These are phyloP conservation scores for Elaeidobius kamerunicus DNA, from an alignment of 2,888 invertebrate genomes.

Conservation along the genomic window DNA sequence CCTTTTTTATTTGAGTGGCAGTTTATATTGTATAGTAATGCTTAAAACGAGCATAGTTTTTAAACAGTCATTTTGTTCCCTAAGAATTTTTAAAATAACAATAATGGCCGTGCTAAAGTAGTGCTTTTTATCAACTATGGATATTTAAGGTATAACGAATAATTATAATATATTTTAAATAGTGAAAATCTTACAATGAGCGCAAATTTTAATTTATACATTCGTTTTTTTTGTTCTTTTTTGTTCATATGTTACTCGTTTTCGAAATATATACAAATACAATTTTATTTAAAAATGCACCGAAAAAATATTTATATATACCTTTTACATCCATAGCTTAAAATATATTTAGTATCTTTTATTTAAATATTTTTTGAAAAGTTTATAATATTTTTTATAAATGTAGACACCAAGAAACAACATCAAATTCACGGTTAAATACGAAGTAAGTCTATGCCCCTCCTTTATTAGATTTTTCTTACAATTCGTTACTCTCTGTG, in stretches of 20 bases:
- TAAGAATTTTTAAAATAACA: no score
- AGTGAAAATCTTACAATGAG: background rate
- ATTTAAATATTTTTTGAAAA: slow-evolving; percentile 14
- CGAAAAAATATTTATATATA: background rate
- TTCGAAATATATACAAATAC: background rate
- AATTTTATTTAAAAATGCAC: background rate
- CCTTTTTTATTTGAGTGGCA: no score
- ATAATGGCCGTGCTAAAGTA: no score
- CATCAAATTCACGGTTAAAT: slow-evolving; percentile 40
- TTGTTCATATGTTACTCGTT: no score
- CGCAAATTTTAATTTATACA: no score
- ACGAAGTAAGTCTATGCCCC: slow-evolving; percentile 49
- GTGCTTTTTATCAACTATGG: no score
- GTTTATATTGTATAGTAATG: no score
- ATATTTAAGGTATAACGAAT: no score
- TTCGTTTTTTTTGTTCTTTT: no score
- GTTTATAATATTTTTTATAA: slow-evolving; percentile 17
- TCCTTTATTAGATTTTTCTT: slow-evolving; percentile 40
- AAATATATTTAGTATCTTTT: slow-evolving; percentile 9
- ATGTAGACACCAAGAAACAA: slow-evolving; percentile 36
- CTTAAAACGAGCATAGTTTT: no score
- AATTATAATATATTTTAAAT: no score
- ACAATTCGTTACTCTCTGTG: slow-evolving; percentile 28
- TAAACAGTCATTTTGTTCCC: no score
- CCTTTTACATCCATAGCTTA: slow-evolving; percentile 4